A percentile compares a stretch with the other conserved stretches of the same genome.
These are phyloP conservation scores for Rosalia funebris DNA, from an alignment of 2,888 invertebrate genomes.

Conservation along the genomic window DNA sequence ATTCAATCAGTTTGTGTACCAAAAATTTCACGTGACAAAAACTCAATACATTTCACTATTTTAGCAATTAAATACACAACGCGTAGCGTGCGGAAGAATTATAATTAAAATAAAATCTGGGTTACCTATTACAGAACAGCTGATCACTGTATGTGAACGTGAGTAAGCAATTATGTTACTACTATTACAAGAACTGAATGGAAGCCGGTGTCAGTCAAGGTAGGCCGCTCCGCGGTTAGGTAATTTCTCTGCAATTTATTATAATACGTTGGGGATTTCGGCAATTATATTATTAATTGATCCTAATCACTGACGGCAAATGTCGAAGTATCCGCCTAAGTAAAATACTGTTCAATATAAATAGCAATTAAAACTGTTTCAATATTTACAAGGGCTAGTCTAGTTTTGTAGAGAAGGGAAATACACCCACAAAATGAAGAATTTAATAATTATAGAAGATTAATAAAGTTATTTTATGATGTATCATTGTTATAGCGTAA, in stretches of 20 bases:
- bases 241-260: neutral
- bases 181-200: neutral
- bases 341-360: neutral
- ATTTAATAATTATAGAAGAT: no score
- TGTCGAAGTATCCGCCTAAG: neutral
- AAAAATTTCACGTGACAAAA: no score
- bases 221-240: neutral
- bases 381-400: no score
- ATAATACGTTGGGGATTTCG: neutral
- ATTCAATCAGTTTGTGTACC: no score
- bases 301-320: neutral
- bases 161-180: neutral
- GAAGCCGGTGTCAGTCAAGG: neutral
- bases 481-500: no score
- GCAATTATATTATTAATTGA: neutral
- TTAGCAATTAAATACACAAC: no score
- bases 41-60: no score
- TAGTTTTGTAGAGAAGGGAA: no score
- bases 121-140: neutral
- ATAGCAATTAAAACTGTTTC: neutral
- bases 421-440: no score
- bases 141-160: neutral
- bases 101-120: neutral
- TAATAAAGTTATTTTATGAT: no score
- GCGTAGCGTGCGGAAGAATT: no score